Percentiles rank a stretch among this genome's conserved stretches.
Evolutionary conservation across 2,113 vertebrate species (phyloP).

Genomic region (Bujurquina vittata): DNA sequence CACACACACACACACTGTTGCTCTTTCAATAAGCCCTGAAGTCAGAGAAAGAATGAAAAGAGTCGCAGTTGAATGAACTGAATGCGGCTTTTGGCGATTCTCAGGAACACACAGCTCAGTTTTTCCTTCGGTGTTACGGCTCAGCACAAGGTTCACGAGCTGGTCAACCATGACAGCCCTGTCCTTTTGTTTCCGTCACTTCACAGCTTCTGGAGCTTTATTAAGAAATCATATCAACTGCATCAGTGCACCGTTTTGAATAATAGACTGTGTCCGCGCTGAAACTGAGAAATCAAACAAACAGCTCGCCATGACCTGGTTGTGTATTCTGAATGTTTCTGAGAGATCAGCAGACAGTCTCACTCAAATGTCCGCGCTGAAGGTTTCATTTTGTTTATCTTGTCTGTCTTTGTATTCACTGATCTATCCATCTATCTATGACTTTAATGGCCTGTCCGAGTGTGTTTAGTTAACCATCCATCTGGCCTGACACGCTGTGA

Average conservation of each 20-base stretch:
- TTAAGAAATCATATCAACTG: conserved; percentile 53
- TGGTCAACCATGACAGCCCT: conserved; percentile 45
- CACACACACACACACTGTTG: background rate
- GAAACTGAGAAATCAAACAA: background rate
- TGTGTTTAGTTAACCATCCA: conserved; percentile 64
- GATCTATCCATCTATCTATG: conserved; percentile 55
- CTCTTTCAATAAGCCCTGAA: background rate
- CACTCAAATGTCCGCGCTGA: conserved; percentile 1
- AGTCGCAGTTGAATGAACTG: conserved; percentile 20
- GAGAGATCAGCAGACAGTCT: background rate
- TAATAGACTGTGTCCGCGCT: background rate
- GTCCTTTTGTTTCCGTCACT: conserved; percentile 34
- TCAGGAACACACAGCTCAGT: conserved; percentile 8
- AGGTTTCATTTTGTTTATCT: conserved; percentile 42
- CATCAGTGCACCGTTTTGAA: conserved; percentile 39
- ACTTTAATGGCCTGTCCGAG: conserved; percentile 72
- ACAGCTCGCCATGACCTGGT: background rate
- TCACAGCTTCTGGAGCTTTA: conserved; percentile 46
- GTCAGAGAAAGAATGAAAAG: conserved; percentile 23
- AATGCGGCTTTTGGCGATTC: conserved; percentile 16
- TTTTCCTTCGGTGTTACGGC: background rate
- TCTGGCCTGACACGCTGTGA: conserved; percentile 56
- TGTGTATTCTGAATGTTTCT: background rate
- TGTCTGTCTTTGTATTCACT: conserved; percentile 50
- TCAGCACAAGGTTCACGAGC: conserved; percentile 43